These are phyloP conservation scores for Mormyrops attenuatus DNA, from an alignment of 2,797 vertebrate species.

Conservation along the genomic window DNA sequence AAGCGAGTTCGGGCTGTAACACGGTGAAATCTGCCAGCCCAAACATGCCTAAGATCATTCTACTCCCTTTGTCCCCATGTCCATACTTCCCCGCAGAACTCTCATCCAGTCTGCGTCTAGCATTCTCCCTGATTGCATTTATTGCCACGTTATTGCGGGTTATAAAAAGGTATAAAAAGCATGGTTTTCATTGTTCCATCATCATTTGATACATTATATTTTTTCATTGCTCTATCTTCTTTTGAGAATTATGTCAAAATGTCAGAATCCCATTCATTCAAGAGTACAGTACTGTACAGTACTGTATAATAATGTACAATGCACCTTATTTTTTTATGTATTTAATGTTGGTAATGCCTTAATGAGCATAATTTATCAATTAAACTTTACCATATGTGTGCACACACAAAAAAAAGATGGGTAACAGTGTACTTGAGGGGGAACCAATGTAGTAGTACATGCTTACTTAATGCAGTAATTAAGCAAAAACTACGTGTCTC, in stretches of 20 bases:
- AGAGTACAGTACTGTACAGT: neutral
- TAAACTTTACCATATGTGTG: no score
- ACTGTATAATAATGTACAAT: neutral
- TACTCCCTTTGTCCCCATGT: neutral
- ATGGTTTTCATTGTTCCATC: neutral
- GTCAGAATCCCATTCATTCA: neutral
- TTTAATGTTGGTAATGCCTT: no score
- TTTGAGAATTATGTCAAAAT: neutral
- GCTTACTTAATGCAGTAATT: neutral
- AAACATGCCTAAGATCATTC: neutral
- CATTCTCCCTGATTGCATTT: neutral
- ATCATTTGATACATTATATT: neutral
- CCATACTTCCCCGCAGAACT: neutral
- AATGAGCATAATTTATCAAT: no score
- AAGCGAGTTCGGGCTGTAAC: neutral
- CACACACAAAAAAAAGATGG: no score
- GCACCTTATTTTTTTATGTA: neutral
- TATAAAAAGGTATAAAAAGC: neutral
- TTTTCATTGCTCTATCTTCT: neutral
- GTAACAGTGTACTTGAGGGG: neutral
- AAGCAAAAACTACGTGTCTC: neutral
- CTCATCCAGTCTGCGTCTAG: neutral
- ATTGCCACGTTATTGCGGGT: neutral
- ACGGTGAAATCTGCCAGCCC: neutral
- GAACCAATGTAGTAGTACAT: neutral